A percentile compares a stretch with the other conserved stretches of the same genome.
Evolutionary conservation across 2,888 invertebrate species (phyloP).

Genomic region (Ectobius pallidus): DNA sequence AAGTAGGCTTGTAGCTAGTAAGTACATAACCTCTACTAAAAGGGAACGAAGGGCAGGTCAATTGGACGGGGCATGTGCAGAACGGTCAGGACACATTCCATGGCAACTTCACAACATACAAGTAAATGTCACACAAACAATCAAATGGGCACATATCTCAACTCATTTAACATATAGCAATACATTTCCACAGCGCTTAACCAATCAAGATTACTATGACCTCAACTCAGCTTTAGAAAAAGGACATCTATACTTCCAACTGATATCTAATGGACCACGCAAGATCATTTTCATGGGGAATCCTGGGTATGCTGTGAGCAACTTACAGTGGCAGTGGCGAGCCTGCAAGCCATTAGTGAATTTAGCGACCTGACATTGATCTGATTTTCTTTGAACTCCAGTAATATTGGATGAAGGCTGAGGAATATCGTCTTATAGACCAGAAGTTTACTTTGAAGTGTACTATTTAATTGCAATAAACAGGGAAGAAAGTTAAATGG

Average conservation of each 20-base stretch:
- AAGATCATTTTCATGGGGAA: not conserved
- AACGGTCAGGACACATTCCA: not conserved
- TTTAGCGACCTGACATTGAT: too few relatives aligned
- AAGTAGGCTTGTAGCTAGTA: not conserved
- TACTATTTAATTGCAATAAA: too few relatives aligned
- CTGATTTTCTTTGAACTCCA: too few relatives aligned
- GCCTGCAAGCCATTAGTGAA: too few relatives aligned
- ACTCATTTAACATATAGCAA: not conserved
- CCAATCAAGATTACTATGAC: not conserved
- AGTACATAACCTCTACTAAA: not conserved
- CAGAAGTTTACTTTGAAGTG: too few relatives aligned
- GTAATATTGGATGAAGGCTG: too few relatives aligned
- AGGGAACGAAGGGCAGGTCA: not conserved
- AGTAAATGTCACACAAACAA: slow-evolving; percentile 29
- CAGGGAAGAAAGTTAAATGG: too few relatives aligned
- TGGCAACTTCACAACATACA: slow-evolving; percentile 35
- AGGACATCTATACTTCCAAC: slow-evolving; percentile 2
- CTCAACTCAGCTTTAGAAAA: not conserved
- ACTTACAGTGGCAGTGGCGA: slow-evolving; percentile 13
- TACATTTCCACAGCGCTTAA: slow-evolving; percentile 7
- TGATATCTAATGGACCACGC: not conserved
- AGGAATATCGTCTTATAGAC: too few relatives aligned
- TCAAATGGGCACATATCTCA: not conserved
- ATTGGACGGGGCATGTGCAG: slow-evolving; percentile 8
- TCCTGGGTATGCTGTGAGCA: slow-evolving; percentile 30